phyloP scores from a whole-genome alignment of 2,113 vertebrate genomes.

The Atherinomorus stipes region DNA sequence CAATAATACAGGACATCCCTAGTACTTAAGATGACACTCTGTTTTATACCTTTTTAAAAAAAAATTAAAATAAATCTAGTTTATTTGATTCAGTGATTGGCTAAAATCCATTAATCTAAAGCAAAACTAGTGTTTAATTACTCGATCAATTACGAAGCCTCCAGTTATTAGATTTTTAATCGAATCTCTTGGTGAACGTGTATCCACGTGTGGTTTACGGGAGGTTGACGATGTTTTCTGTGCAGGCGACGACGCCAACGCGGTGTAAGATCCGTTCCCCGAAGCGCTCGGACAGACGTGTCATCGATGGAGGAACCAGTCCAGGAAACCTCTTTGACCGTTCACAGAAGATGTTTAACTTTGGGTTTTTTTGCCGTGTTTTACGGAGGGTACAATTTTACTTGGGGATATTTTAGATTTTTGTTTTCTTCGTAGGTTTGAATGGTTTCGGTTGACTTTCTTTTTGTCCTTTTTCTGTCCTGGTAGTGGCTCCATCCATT shows the following conservation, averaged over 20 bases:
- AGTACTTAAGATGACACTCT: too few relatives aligned
- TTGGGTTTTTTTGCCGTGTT: slow-evolving; percentile 18
- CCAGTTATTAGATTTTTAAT: too few relatives aligned
- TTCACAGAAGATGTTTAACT: too few relatives aligned
- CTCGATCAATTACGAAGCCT: too few relatives aligned
- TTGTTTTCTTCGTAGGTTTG: not conserved
- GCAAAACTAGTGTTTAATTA: too few relatives aligned
- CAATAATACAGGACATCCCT: too few relatives aligned
- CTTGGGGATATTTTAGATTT: not conserved
- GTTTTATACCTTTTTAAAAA: too few relatives aligned
- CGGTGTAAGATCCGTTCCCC: slow-evolving; percentile 35
- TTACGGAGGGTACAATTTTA: not conserved
- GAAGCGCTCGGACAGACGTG: not conserved
- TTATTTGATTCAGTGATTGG: too few relatives aligned
- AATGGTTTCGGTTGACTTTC: not conserved
- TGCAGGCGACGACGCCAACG: slow-evolving; percentile 65
- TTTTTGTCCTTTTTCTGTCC: not conserved
- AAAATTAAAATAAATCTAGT: too few relatives aligned
- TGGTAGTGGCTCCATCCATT: not conserved
- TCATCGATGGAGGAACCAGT: slow-evolving; percentile 15
- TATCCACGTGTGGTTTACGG: not conserved
- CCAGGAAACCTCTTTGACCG: not conserved
- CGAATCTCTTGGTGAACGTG: not conserved
- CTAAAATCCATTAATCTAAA: too few relatives aligned
- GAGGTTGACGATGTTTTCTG: not conserved